These are phyloP conservation scores for Coelopa pilipes DNA, from an alignment of 2,888 invertebrate genomes.

Conservation along the genomic window DNA sequence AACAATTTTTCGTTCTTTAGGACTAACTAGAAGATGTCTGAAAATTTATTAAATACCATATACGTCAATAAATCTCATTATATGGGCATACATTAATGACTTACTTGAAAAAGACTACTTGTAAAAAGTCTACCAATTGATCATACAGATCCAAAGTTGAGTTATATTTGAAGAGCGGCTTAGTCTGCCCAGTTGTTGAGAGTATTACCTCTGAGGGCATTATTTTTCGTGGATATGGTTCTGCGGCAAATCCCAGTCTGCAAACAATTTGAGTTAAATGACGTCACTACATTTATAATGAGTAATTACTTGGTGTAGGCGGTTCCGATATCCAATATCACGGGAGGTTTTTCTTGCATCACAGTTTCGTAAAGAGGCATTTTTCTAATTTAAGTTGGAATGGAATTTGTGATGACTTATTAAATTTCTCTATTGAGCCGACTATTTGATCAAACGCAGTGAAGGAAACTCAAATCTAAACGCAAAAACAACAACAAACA, in stretches of 20 bases:
- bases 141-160: slow-evolving; percentile 81
- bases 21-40: slow-evolving; percentile 89
- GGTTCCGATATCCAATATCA: slow-evolving; percentile 89
- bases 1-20: slow-evolving; percentile 92
- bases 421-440: too few relatives aligned
- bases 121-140: slow-evolving; percentile 87
- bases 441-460: too few relatives aligned
- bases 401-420: too few relatives aligned
- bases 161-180: slow-evolving; percentile 75
- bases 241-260: slow-evolving; percentile 93
- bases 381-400: not conserved
- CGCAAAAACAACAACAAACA: too few relatives aligned
- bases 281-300: slow-evolving; percentile 44
- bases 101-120: slow-evolving; percentile 88
- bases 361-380: slow-evolving; percentile 87
- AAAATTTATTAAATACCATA: slow-evolving; percentile 41
- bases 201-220: slow-evolving; percentile 82
- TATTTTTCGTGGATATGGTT: slow-evolving; percentile 88
- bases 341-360: slow-evolving; percentile 87
- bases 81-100: slow-evolving; percentile 11
- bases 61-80: not conserved
- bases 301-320: slow-evolving; percentile 88
- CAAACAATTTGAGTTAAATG: slow-evolving; percentile 47
- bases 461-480: too few relatives aligned
- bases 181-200: slow-evolving; percentile 71